These are phyloP conservation scores for Euzetes globulus DNA, from an alignment of 2,888 invertebrate species.

Conservation along the genomic window DNA sequence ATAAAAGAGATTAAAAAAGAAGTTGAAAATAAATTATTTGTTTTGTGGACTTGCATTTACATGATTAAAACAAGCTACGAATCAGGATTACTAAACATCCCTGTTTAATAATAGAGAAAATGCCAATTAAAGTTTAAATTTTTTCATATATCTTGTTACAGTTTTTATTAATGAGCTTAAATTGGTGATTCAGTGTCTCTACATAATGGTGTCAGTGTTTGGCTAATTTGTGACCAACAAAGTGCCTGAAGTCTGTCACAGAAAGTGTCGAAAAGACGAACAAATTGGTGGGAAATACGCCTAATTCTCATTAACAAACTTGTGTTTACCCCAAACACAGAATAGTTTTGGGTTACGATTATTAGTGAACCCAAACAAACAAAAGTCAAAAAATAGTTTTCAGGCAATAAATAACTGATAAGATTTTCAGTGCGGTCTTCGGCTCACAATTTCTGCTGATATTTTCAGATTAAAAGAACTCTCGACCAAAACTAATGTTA, in stretches of 20 bases:
- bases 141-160: too few relatives aligned
- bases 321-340: not conserved
- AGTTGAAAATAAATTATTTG: too few relatives aligned
- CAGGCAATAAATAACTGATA: conserved; percentile 3
- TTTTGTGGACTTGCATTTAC: too few relatives aligned
- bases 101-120: too few relatives aligned
- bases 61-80: too few relatives aligned
- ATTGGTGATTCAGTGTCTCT: not conserved
- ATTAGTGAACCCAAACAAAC: not conserved
- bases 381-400: not conserved
- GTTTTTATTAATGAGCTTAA: too few relatives aligned
- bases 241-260: not conserved
- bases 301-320: not conserved
- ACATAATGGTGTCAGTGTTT: not conserved
- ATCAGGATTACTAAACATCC: too few relatives aligned
- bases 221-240: not conserved
- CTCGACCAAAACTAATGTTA: not conserved
- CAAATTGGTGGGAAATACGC: not conserved
- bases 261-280: not conserved
- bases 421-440: not conserved
- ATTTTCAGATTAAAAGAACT: not conserved
- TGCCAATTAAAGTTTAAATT: too few relatives aligned
- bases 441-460: not conserved
- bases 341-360: not conserved
- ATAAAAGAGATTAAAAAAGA: too few relatives aligned